phyloP scores from a whole-genome alignment of 2,888 invertebrate genomes.

The Punctoribates punctum region DNA sequence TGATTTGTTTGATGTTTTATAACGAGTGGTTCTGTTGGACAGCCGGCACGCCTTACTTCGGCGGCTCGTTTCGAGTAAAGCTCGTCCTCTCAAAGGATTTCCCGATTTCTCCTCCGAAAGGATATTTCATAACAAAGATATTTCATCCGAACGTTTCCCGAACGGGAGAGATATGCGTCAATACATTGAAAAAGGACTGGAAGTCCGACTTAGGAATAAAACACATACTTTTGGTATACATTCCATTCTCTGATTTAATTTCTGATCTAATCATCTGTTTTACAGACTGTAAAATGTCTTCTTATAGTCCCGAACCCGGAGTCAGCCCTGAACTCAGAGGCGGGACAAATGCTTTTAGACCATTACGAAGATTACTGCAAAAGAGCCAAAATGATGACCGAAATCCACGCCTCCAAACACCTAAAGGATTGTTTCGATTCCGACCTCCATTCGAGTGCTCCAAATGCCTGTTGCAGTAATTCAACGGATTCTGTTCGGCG shows the following conservation, averaged over 20 bases:
- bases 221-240: constrained; percentile 76
- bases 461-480: constrained; percentile 44
- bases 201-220: constrained; percentile 89
- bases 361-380: constrained; percentile 88
- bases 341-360: constrained; percentile 57
- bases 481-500: constrained; percentile 25
- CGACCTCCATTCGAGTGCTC: constrained; percentile 46
- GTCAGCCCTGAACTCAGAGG: constrained; percentile 94
- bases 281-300: constrained; percentile 88
- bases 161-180: constrained; percentile 93
- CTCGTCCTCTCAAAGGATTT: constrained; percentile 86
- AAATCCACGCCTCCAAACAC: constrained; percentile 68
- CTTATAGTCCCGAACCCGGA: constrained; percentile 95
- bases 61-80: constrained; percentile 83
- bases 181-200: constrained; percentile 95
- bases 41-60: constrained; percentile 87
- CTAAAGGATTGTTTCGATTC: constrained; percentile 48
- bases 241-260: background rate
- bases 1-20: background rate
- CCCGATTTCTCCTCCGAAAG: constrained; percentile 86
- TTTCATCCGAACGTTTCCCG: constrained; percentile 94
- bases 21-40: constrained; percentile 48
- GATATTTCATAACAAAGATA: constrained; percentile 84
- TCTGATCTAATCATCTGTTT: constrained; percentile 47
- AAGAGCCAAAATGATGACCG: constrained; percentile 83